A percentile compares a stretch with the other conserved stretches of the same genome.
phyloP scores from a whole-genome alignment of 2,888 invertebrate genomes.

The Cyaniris semiargus region DNA sequence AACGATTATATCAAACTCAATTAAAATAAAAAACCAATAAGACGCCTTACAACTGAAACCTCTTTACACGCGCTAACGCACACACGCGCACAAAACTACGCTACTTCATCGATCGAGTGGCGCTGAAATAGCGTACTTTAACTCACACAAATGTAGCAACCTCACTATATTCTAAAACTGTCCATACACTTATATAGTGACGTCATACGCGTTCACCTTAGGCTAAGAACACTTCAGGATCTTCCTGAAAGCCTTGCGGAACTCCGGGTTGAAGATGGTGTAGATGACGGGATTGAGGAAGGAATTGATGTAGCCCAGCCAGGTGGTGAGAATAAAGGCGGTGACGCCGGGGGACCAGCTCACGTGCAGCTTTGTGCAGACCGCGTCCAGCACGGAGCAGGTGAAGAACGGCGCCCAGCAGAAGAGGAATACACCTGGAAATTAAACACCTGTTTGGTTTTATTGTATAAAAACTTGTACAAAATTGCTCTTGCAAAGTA shows the following conservation, averaged over 20 bases:
- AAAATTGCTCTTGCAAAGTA: no score
- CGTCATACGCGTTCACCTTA: constrained; percentile 58
- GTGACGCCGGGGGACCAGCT: constrained; percentile 92
- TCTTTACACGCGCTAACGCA: neutral
- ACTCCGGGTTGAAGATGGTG: constrained; percentile 98
- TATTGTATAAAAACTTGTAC: no score
- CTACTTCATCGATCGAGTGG: neutral
- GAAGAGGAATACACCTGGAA: constrained; percentile 96
- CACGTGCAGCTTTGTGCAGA: constrained; percentile 92
- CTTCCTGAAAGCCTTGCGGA: constrained; percentile 98
- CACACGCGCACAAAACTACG: neutral
- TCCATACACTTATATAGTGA: neutral
- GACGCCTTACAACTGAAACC: no score
- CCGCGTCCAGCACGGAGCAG: constrained; percentile 97
- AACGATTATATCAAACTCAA: neutral
- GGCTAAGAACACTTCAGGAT: constrained; percentile 86
- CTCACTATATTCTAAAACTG: neutral
- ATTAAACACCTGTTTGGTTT: constrained; percentile 29
- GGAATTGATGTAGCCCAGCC: constrained; percentile 99
- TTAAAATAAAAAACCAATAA: neutral
- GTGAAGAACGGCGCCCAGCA: constrained; percentile 99
- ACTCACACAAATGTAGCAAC: neutral
- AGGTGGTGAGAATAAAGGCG: constrained; percentile 96
- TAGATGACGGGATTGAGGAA: constrained; percentile 96
- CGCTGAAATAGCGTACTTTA: no score